Conservation (phyloP, 2,797 vertebrate genomes). For the Acipenser transmontanus region DNA sequence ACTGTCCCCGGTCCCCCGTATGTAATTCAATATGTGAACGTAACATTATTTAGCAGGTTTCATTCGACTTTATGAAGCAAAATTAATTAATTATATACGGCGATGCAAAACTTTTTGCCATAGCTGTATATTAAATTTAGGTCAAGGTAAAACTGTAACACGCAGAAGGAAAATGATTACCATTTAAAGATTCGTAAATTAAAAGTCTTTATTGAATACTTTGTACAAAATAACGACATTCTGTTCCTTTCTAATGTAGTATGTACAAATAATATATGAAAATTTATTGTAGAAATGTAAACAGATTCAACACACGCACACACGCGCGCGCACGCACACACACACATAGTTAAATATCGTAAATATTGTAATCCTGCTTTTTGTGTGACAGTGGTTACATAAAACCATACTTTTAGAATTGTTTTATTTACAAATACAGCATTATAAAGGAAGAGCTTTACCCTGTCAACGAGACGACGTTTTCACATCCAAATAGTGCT, state of each 20-base stretch:
- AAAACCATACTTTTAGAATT: constrained; percentile 35
- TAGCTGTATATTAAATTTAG: too few relatives aligned
- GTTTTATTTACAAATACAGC: constrained; percentile 38
- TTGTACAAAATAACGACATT: constrained; percentile 34
- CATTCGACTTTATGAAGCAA: too few relatives aligned
- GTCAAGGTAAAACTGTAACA: too few relatives aligned
- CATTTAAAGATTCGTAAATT: neutral
- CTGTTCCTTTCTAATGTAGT: constrained; percentile 25
- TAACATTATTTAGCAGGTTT: too few relatives aligned
- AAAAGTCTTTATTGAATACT: constrained; percentile 28
- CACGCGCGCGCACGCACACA: neutral
- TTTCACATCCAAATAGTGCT: constrained; percentile 10
- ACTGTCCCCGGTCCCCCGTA: too few relatives aligned
- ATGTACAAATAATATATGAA: constrained; percentile 35
- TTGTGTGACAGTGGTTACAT: constrained; percentile 37
- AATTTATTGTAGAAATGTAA: constrained; percentile 35
- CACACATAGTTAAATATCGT: constrained; percentile 13
- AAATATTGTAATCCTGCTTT: constrained; percentile 24
- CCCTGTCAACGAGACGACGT: neutral
- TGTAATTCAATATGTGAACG: too few relatives aligned
- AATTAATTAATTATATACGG: too few relatives aligned
- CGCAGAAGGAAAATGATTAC: neutral
- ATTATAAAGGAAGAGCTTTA: constrained; percentile 4
- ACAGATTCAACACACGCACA: constrained; percentile 16
- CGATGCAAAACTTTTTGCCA: too few relatives aligned